These are phyloP conservation scores for Drosophila multiciliata DNA, from an alignment of 2,888 invertebrate genomes.

Conservation along the genomic window DNA sequence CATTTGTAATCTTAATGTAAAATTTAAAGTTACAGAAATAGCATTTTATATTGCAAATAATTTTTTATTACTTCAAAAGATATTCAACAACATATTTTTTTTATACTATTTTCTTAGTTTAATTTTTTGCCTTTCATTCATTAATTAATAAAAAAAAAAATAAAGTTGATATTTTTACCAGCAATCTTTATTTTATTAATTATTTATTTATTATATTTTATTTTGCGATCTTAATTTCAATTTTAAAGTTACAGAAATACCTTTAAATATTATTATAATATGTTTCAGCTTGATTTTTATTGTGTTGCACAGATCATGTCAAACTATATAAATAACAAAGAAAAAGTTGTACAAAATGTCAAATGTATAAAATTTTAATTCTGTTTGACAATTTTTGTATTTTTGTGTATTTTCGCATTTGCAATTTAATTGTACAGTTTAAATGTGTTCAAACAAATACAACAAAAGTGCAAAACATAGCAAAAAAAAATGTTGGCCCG, in stretches of 20 bases:
- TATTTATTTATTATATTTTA: neutral
- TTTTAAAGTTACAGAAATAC: neutral
- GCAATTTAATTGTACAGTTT: constrained; percentile 32
- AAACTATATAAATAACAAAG: constrained; percentile 3
- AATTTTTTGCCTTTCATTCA: neutral
- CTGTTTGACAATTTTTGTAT: constrained; percentile 41
- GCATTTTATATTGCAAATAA: neutral
- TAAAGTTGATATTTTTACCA: neutral
- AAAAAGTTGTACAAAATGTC: neutral
- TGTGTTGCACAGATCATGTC: neutral
- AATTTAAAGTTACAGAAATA: neutral
- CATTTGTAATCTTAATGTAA: too few relatives aligned
- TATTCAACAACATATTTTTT: neutral
- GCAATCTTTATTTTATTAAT: neutral
- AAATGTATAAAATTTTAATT: constrained; percentile 46
- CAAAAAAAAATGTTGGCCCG: constrained; percentile 34
- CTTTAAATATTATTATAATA: neutral
- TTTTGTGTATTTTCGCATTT: constrained; percentile 18
- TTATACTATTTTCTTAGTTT: neutral
- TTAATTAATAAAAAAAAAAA: neutral
- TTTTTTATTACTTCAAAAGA: neutral
- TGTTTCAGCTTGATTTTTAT: neutral
- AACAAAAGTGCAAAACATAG: constrained; percentile 17
- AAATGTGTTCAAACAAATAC: constrained; percentile 14
- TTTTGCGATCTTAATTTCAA: neutral